Conservation (phyloP, 2,888 invertebrate species). For the Tinea trinotella region DNA sequence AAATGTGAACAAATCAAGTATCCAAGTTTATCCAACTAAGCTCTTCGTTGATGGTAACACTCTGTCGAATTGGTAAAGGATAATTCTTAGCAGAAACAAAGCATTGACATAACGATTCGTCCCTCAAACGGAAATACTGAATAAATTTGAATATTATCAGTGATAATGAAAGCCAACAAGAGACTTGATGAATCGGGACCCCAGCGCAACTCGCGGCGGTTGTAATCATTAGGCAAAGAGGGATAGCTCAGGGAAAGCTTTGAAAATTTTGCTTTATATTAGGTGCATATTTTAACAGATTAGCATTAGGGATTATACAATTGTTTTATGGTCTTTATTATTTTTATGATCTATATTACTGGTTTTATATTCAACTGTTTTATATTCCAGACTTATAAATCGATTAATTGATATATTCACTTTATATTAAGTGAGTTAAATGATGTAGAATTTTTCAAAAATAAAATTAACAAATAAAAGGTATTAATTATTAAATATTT, state of each 20-base stretch:
- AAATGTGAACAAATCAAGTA: no score
- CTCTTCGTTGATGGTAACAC: no score
- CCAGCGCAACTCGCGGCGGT: slow-evolving; percentile 4
- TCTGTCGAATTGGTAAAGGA: background rate
- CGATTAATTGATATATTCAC: no score
- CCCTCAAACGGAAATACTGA: slow-evolving; percentile 27
- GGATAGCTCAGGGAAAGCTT: slow-evolving; percentile 5
- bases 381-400: no score
- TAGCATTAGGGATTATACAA: background rate
- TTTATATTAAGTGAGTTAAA: no score
- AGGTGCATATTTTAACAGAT: slow-evolving; percentile 6
- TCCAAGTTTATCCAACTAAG: no score
- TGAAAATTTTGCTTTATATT: slow-evolving; percentile 5
- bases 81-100: background rate
- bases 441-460: no score
- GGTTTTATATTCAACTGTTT: no score
- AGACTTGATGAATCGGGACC: slow-evolving; percentile 16
- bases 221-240: slow-evolving; percentile 1
- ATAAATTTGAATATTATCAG: slow-evolving; percentile 52
- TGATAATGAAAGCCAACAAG: slow-evolving; percentile 33
- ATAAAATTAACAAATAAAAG: no score
- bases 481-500: no score
- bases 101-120: slow-evolving; percentile 3
- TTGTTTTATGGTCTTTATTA: background rate
- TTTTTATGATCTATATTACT: no score